Evolutionary conservation across 2,113 vertebrate genomes (phyloP), one percentile per base, ranked within the genome.

Genomic region (Ageneiosus marmoratus): DNA sequence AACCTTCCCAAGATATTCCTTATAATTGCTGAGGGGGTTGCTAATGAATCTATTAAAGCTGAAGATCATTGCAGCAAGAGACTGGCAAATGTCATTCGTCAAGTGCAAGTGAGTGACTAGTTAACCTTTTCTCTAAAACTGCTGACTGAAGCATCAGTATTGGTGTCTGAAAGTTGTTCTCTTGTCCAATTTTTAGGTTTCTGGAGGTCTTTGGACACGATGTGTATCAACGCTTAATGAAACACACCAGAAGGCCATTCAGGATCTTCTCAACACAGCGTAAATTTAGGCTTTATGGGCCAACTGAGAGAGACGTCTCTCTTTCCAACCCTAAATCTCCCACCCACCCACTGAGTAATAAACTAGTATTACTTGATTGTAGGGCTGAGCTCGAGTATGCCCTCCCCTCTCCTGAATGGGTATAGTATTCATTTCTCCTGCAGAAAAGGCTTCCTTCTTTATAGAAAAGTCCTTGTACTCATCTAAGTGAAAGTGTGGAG

Each of bases 1-100:
- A 99, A 98, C 89, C 96, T 99, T 81, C 98, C 98, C 77, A 96
- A 95, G 92, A 97, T 99, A 88, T 98, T 99, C 89, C 91, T 92
- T 85, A 98, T 99, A 90, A 99, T 99, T 82, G 98, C 98, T 0
- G 97, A 99, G 27, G 96, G 98, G 4, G 95, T 98, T 46, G 94
- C 96, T 18, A 96, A 95, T 0, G 98, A 99, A 90, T 98, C 98
- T 0, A 93, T 99, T 63, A 99, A 98, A 89, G 94, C 94, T 0
- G 97, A 97, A 91, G 97, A 98, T 81, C 93, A 95, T 0, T 99
- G 98, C 93, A 97, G 96, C 93, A 97, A 97, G 88, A 92, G 98
- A 63, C 86, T 99, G 92, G 97, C 97, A 24, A 98, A 98, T 2
- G 98, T 99, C 62, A 95, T 99, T 91, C 96, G 96, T 87, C 98